Conservation (phyloP, 2,113 vertebrate genomes). For the Progne subis region DNA sequence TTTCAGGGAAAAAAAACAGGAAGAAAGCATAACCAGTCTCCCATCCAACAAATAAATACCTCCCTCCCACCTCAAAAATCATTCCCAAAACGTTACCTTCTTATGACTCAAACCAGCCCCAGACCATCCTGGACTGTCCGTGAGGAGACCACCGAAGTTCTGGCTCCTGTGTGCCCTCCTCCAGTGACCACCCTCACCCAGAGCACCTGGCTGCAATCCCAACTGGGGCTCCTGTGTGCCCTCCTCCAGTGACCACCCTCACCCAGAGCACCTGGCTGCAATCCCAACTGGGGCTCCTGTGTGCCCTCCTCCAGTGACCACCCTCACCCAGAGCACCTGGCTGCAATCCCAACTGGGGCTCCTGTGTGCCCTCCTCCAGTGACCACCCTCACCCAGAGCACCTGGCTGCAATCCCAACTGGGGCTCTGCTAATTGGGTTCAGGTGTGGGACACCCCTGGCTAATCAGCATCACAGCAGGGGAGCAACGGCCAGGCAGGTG, state of each 20-base stretch:
- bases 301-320: accelerated
- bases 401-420: background rate
- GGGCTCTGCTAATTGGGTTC: accelerated
- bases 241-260: no score
- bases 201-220: background rate
- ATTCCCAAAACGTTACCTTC: background rate
- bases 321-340: background rate
- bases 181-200: accelerated
- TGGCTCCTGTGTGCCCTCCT: background rate
- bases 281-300: accelerated
- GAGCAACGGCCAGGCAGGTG: no score
- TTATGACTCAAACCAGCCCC: accelerated
- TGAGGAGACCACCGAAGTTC: accelerated
- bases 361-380: no score
- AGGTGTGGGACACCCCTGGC: background rate
- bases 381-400: no score
- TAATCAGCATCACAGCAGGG: background rate
- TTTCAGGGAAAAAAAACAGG: accelerated
- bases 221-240: no score
- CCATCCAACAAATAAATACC: accelerated
- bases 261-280: background rate
- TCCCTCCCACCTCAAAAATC: background rate
- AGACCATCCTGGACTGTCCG: accelerated
- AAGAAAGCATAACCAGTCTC: background rate
- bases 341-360: background rate